These are phyloP conservation scores for Stenodera caucasica DNA, from an alignment of 2,888 invertebrate genomes.

Conservation along the genomic window DNA sequence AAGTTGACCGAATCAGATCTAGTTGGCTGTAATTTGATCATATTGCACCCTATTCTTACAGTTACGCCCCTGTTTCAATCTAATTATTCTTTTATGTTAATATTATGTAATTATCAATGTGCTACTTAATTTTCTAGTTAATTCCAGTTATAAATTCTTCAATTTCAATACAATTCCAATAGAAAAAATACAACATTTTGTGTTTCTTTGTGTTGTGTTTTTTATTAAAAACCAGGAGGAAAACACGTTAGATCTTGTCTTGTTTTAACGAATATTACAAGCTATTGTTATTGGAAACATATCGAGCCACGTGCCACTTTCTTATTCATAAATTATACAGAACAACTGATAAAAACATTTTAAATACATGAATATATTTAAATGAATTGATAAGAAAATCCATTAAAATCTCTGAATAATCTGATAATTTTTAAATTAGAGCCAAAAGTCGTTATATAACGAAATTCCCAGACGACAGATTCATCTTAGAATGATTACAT, in stretches of 20 bases:
- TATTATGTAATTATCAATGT: not conserved
- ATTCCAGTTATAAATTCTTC: not conserved
- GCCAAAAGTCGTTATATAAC: not conserved
- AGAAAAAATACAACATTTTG: not conserved
- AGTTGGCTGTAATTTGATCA: too few species aligned
- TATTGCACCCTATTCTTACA: too few species aligned
- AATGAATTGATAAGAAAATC: too few species aligned
- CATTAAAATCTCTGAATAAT: not conserved
- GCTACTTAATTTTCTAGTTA: not conserved
- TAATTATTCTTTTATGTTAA: conserved; percentile 9
- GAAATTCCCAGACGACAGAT: not conserved
- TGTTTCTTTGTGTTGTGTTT: not conserved
- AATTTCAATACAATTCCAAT: not conserved
- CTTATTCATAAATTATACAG: not conserved
- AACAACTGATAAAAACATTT: too few species aligned
- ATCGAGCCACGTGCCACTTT: not conserved
- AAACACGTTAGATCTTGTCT: not conserved
- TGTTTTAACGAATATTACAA: not conserved
- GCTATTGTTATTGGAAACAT: conserved; percentile 1
- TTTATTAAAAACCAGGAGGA: not conserved
- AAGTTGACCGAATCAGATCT: too few species aligned
- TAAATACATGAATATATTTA: too few species aligned
- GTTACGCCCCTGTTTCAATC: too few species aligned
- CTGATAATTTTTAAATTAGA: not conserved
- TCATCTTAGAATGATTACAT: not conserved